Evolutionary conservation across 1,140 invertebrate species (phyloP).

Genomic region (Subanguina moxae): DNA sequence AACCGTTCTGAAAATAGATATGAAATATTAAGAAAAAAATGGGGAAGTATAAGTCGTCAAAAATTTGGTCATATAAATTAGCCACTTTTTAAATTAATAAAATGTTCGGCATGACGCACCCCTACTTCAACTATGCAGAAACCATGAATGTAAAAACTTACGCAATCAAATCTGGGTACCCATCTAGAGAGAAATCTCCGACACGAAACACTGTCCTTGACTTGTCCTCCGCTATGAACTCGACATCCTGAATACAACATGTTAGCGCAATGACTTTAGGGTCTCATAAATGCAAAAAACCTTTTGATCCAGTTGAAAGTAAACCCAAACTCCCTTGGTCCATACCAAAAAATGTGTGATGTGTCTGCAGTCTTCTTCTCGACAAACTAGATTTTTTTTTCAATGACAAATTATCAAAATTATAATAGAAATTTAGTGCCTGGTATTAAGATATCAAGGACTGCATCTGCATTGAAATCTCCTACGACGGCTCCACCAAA

Average conservation of each 20-base stretch:
- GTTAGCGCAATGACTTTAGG: not conserved
- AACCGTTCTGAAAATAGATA: not conserved
- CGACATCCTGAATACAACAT: constrained; percentile 25
- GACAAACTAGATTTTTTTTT: constrained; percentile 17
- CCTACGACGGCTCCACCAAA: constrained; percentile 46
- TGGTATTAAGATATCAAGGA: constrained; percentile 49
- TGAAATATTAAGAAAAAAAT: not conserved
- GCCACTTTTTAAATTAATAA: too few relatives aligned
- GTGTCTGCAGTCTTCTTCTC: constrained; percentile 33
- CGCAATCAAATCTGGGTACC: constrained; percentile 52
- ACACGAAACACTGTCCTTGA: constrained; percentile 51
- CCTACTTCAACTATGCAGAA: too few relatives aligned
- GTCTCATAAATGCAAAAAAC: constrained; percentile 16
- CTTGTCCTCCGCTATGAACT: constrained; percentile 21
- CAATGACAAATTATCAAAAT: too few relatives aligned
- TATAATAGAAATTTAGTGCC: constrained; percentile 1
- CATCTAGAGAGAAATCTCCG: constrained; percentile 53
- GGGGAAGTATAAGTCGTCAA: constrained; percentile 5
- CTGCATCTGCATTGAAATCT: constrained; percentile 51
- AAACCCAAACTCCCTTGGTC: constrained; percentile 26
- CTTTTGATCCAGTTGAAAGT: constrained; percentile 40
- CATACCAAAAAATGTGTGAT: constrained; percentile 42
- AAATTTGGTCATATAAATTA: not conserved
- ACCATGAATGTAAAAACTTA: constrained; percentile 12
- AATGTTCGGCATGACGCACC: too few relatives aligned